Evolutionary conservation across 2,797 vertebrate genomes (phyloP), one percentile per base, ranked within the genome.

Genomic region (Etheostoma perlongum): DNA sequence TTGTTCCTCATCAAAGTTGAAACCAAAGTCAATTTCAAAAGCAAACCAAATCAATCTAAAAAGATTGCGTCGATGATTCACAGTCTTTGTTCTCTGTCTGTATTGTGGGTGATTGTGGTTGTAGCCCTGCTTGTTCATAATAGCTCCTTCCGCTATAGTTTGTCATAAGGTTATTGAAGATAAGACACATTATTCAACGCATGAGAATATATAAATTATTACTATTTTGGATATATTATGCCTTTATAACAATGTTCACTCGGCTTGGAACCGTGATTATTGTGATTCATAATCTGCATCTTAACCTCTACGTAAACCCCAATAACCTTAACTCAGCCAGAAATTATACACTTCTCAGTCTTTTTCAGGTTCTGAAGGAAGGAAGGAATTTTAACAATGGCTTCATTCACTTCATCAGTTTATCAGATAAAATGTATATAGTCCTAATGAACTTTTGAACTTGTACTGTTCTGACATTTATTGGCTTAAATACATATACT

Each of bases 1-100:
- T 90, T 91, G 82, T 85, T 91, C 65, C 51, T 87, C 78, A 91
- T 90, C 82, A 87, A 84, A 85, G 79, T 82, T 85, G 60, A 87
- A 87, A 78, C 76, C 79, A 87, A 83, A 86, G 70, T 86, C 76
- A 72, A 71, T 90, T 85, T 84, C 65, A 73, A 85, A 82, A 84
- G 81, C 60, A 80, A 85, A 78, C 68, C 69, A 61, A 86, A 85
- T 85, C 74, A 79, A 75, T 90, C 62, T 63, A 42, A 65, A 78
- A 71, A 74, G 69, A 85, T 33, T 69, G 79, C 2, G 14, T 14
- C 36, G 68, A 67, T 61, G 84, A 77, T 77, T 84, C 79, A 2
- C 23, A 8, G 42, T 21, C 58, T 84, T 85, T 90, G 69, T 78
- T 88, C 51, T 72, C 27, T 46, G 21, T 53, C 69, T 77, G 25